phyloP scores from a whole-genome alignment of 2,113 vertebrate genomes.

The Heterochromis multidens region DNA sequence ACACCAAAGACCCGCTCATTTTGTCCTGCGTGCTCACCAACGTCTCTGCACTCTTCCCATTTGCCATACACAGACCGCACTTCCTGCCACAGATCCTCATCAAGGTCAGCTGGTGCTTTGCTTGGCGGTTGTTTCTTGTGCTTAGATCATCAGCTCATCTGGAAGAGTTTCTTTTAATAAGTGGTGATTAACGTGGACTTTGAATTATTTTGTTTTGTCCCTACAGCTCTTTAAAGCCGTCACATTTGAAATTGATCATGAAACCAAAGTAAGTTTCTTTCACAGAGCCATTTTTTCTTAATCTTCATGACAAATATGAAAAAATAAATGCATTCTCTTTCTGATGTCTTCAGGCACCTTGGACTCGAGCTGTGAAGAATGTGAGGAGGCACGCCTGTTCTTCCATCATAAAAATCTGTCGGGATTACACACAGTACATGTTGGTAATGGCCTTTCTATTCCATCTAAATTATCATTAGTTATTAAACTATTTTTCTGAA shows the following conservation, averaged over 20 bases:
- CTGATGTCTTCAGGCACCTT: conserved; percentile 77
- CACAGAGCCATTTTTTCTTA: not conserved
- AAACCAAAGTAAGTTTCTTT: conserved; percentile 82
- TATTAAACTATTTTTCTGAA: not conserved
- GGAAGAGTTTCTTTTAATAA: not conserved
- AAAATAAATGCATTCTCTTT: not conserved
- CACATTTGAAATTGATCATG: conserved; percentile 87
- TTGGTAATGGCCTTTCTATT: conserved; percentile 72
- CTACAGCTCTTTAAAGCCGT: conserved; percentile 86
- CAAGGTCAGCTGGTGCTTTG: conserved; percentile 81
- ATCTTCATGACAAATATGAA: not conserved
- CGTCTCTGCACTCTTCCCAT: conserved; percentile 89
- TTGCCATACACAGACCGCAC: conserved; percentile 82
- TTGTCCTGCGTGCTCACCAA: conserved; percentile 92
- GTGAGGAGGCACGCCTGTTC: conserved; percentile 93
- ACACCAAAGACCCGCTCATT: conserved; percentile 91
- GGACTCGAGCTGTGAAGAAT: conserved; percentile 90
- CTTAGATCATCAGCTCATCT: not conserved
- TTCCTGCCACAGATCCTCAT: conserved; percentile 86
- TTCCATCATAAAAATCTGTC: conserved; percentile 93
- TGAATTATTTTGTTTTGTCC: not conserved
- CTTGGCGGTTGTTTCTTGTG: not conserved
- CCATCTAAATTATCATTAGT: not conserved
- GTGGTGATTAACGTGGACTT: not conserved
- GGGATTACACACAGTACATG: conserved; percentile 90